Conservation (phyloP, 2,113 vertebrate species). For the Clupea harengus region DNA sequence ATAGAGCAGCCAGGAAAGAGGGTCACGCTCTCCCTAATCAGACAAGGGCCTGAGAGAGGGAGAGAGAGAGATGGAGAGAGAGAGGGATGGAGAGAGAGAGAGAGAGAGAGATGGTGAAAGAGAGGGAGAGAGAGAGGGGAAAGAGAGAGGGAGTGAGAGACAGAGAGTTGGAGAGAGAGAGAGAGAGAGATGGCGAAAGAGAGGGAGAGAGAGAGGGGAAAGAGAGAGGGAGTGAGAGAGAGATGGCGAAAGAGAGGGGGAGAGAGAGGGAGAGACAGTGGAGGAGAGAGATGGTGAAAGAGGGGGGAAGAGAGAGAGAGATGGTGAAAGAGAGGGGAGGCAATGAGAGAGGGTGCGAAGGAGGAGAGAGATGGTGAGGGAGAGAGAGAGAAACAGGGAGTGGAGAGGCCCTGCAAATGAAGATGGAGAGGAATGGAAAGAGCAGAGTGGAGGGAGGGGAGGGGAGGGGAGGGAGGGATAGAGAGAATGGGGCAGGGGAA, state of each 20-base stretch:
- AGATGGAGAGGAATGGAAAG: constrained; percentile 12
- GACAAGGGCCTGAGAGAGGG: constrained; percentile 18
- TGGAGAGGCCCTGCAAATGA: not conserved
- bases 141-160: not conserved
- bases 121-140: not conserved
- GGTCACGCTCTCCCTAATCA: constrained; percentile 53
- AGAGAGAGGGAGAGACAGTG: constrained; percentile 8
- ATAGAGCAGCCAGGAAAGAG: constrained; percentile 50
- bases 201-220: not conserved
- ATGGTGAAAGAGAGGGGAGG: not conserved
- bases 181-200: not conserved
- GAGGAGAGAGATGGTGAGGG: not conserved
- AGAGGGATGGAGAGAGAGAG: constrained; percentile 1
- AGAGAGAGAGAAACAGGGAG: not conserved
- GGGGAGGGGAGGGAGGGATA: constrained; percentile 3
- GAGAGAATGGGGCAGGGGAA: not conserved
- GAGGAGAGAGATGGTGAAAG: constrained; percentile 13
- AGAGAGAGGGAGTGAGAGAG: too few relatives aligned
- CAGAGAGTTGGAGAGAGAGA: not conserved
- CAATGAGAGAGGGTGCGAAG: constrained; percentile 3
- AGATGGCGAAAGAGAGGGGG: too few relatives aligned
- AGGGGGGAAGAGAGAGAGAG: not conserved
- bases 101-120: not conserved
- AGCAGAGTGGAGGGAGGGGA: not conserved
- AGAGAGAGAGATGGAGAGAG: not conserved